Evolutionary conservation across 2,113 vertebrate species (phyloP), one percentile per base, ranked within the genome.

Genomic region (Phrynosoma blainvillii): DNA sequence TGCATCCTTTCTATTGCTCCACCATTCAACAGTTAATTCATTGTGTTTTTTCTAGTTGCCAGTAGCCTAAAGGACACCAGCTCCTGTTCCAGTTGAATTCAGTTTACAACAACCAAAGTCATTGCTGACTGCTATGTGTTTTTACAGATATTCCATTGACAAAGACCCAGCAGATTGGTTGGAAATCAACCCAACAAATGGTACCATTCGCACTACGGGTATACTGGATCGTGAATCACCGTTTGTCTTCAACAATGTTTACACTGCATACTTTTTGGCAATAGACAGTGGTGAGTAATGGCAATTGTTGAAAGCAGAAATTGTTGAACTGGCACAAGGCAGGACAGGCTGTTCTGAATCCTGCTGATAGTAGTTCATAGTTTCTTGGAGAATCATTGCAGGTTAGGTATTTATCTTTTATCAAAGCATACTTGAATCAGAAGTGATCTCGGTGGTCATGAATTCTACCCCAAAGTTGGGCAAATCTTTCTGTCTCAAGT

Each of bases 131-230:
- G 47, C 52, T 90, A 0, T 89, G 0, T 85, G 73, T 91, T 54
- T 25, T 20, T 85, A 0, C 92, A 99, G 99, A 94, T 99, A 98
- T 73, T 98, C 98, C 0, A 90, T 98, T 77, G 95, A 98, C 93
- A 97, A 96, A 95, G 99, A 99, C 93, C 98, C 98, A 0, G 99
- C 98, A 10, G 97, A 97, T 68, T 99, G 99, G 99, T 96, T 99
- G 88, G 98, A 96, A 54, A 98, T 99, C 87, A 98, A 98, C 93
- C 98, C 98, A 0, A 97, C 98, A 92, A 98, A 98, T 0, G 99
- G 99, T 14, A 98, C 98, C 0, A 96, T 99, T 11, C 97, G 98
- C 96, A 99, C 99, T 82, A 97, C 95, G 0, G 97, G 98, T 0
- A 79, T 97, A 7, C 95, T 99, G 95, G 99, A 99, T 92, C 97